Evolutionary conservation across 2,888 invertebrate genomes (phyloP).

Genomic region (Drosophila helvetica): DNA sequence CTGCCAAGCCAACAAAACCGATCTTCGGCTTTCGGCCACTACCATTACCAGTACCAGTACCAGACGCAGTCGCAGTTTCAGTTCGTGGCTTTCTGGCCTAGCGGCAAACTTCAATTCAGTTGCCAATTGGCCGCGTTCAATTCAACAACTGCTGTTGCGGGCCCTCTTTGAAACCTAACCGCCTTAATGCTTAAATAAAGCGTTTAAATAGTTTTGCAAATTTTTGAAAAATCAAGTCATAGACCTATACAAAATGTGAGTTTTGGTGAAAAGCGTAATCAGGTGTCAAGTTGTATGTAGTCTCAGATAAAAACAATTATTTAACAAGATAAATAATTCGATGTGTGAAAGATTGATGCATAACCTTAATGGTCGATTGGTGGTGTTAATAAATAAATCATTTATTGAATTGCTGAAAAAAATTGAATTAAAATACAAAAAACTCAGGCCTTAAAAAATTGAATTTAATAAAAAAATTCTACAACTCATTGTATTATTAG

Average conservation of each 20-base stretch:
- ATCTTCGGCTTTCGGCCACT: constrained; percentile 32
- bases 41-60: constrained; percentile 13
- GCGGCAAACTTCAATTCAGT: constrained; percentile 58
- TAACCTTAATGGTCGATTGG: not conserved
- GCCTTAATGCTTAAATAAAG: constrained; percentile 4
- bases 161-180: constrained; percentile 8
- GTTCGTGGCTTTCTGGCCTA: constrained; percentile 30
- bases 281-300: not conserved
- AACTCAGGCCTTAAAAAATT: too few relatives aligned
- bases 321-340: not conserved
- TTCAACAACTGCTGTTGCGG: constrained; percentile 68
- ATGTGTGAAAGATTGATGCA: not conserved
- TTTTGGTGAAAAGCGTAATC: not conserved
- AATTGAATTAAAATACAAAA: not conserved
- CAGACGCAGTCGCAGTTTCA: constrained; percentile 1
- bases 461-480: too few relatives aligned
- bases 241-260: constrained; percentile 40
- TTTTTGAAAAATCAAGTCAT: not conserved
- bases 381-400: not conserved
- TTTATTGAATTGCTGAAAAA: not conserved
- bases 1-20: constrained; percentile 28
- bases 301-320: not conserved
- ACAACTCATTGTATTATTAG: too few relatives aligned
- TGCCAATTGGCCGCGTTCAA: constrained; percentile 72
- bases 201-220: not conserved